Evolutionary conservation across 2,113 vertebrate genomes (phyloP), one percentile per base, ranked within the genome.

Genomic region (Neopipo cinnamomea): DNA sequence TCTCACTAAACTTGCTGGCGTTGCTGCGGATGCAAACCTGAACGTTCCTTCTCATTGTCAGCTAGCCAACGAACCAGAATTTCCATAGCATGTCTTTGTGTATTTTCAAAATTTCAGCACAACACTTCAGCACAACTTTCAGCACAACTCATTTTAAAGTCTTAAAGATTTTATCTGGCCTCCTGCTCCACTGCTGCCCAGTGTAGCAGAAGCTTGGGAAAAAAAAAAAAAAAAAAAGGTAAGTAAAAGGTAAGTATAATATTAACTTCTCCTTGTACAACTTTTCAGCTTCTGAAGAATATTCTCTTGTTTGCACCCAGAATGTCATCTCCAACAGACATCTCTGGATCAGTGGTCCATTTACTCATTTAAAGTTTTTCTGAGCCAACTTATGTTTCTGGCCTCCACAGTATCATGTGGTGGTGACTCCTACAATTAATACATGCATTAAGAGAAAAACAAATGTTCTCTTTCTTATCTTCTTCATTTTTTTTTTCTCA

Each of bases 21-120:
- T 6, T 25, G 30, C 67, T 33, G 20, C 1, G 1, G 19, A 28
- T 49, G 27, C 35, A 30, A 73, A 44, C 4, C 2, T 1, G 3
- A 68, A 58, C 4, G 0, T 4, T 79, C 46, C 14, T 23, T 41
- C 27, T 35, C 14, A 13, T 27, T 55, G 20, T 8, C 5, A 31
- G 0, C 21, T 33, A 3, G 6, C 10, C 87, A 44, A 22, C 0
- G 6, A 93, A 47, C 2, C 8, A 20, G 33, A 27, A 18, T 67
- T 73, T 92, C n/a, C 65, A 66, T 49, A 55, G 20, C 2, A 2
- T 8, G 56, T 75, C 17, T 8, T 61, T 19, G 12, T 0, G 0
- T 16, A 28, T 53, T 75, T 85, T 61, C n/a, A 56, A 33, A 44
- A 85, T 73, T 65, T 59, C 44, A 67, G 28, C 33, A 17, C 50